phyloP scores from a whole-genome alignment of 1,140 invertebrate species.

The Danaus plexippus region DNA sequence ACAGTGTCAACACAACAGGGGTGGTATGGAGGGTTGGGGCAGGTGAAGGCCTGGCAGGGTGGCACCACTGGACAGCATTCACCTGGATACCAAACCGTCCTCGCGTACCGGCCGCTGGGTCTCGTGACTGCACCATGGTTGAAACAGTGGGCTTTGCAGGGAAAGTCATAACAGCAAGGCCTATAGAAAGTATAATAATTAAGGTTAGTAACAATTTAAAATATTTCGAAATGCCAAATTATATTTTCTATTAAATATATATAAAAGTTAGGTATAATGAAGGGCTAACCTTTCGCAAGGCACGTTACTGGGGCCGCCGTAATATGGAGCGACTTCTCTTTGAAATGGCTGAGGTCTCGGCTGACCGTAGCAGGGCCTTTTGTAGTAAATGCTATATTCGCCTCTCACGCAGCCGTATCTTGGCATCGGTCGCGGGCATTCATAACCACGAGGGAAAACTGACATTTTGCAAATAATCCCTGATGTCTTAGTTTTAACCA shows the following conservation, averaged over 20 bases:
- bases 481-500: no score
- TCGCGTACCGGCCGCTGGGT: conserved; percentile 55
- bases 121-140: conserved; percentile 56
- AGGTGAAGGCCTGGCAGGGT: conserved; percentile 57
- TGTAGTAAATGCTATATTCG: conserved; percentile 51
- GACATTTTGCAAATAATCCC: conserved; percentile 31
- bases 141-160: conserved; percentile 64
- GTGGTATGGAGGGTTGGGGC: conserved; percentile 58
- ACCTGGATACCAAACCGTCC: conserved; percentile 57
- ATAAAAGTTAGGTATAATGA: conserved; percentile 5
- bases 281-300: conserved; percentile 36
- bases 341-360: conserved; percentile 53
- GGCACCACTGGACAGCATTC: conserved; percentile 50
- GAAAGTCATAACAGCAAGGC: conserved; percentile 62
- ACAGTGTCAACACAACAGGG: conserved; percentile 36
- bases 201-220: not conserved
- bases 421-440: conserved; percentile 35
- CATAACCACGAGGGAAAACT: conserved; percentile 47
- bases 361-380: conserved; percentile 52
- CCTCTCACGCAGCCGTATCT: conserved; percentile 48
- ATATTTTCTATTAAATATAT: not conserved
- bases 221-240: not conserved
- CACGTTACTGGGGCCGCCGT: conserved; percentile 37
- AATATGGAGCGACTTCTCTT: conserved; percentile 33
- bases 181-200: conserved; percentile 24